A percentile compares a stretch with the other conserved stretches of the same genome.
Evolutionary conservation across 2,888 invertebrate species (phyloP).

Genomic region (Watsonalla binaria): DNA sequence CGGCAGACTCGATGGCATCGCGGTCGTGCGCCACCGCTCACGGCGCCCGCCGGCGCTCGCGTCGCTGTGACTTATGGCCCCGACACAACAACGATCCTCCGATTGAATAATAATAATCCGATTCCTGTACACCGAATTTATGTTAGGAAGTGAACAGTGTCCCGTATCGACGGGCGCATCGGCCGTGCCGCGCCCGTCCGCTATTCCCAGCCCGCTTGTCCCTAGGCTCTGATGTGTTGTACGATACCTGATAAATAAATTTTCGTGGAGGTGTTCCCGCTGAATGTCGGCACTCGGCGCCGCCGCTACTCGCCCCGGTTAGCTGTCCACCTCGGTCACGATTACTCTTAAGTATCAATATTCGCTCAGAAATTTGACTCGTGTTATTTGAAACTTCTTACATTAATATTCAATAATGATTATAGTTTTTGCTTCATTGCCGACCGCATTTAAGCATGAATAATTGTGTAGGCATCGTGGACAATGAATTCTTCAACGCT

Average conservation of each 20-base stretch:
- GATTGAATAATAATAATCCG: slow-evolving; percentile 78
- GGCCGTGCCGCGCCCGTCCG: slow-evolving; percentile 49
- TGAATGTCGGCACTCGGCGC: slow-evolving; percentile 45
- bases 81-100: slow-evolving; percentile 74
- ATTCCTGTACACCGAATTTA: slow-evolving; percentile 76
- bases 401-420: not conserved
- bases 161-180: slow-evolving; percentile 67
- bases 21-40: slow-evolving; percentile 75
- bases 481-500: not conserved
- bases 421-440: not conserved
- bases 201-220: slow-evolving; percentile 55
- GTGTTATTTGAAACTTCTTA: not conserved
- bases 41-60: slow-evolving; percentile 75
- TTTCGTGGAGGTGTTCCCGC: slow-evolving; percentile 43
- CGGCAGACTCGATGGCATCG: slow-evolving; percentile 65
- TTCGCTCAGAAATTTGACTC: slow-evolving; percentile 21
- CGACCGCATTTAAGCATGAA: not conserved
- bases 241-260: slow-evolving; percentile 66
- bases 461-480: not conserved
- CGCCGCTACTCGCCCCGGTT: slow-evolving; percentile 39
- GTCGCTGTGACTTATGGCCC: slow-evolving; percentile 76
- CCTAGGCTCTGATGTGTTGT: slow-evolving; percentile 52
- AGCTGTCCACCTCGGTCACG: slow-evolving; percentile 53
- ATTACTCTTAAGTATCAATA: slow-evolving; percentile 52
- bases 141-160: slow-evolving; percentile 75